Percentiles rank a stretch among this genome's conserved stretches.
Conservation (phyloP, 2,113 vertebrate genomes). For the Mormyrus iriodes region DNA sequence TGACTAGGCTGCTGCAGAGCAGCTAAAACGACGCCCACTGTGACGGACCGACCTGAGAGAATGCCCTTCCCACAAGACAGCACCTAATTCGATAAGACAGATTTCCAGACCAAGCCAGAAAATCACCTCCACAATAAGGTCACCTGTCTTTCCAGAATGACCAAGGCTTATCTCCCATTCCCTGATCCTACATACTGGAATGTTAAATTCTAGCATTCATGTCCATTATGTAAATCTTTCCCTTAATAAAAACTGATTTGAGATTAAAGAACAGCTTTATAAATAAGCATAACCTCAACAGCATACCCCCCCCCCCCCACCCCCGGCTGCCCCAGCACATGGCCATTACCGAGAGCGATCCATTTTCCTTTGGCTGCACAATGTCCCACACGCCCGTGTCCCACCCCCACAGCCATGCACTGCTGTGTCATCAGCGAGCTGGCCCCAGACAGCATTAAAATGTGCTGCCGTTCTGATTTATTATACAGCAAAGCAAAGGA, state of each 20-base stretch:
- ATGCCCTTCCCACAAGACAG: background rate
- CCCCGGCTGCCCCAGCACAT: background rate
- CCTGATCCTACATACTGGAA: background rate
- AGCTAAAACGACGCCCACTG: background rate
- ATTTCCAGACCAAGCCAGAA: background rate
- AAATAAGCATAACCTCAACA: background rate
- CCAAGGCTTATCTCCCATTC: background rate
- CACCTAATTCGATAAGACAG: background rate
- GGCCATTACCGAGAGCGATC: background rate
- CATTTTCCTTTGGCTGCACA: constrained; percentile 5
- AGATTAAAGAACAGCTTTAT: background rate
- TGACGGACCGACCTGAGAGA: background rate
- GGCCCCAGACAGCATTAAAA: constrained; percentile 8
- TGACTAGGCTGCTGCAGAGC: background rate
- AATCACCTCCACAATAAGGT: background rate
- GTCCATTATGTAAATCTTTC: background rate
- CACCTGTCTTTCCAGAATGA: background rate
- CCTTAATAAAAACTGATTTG: background rate
- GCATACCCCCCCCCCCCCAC: background rate
- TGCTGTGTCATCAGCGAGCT: constrained; percentile 18
- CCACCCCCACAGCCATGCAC: background rate
- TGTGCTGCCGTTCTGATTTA: background rate
- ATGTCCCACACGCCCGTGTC: background rate
- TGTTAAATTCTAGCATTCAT: background rate
- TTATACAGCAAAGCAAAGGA: constrained; percentile 1